Evolutionary conservation across 1,140 invertebrate species (phyloP), one percentile per base, ranked within the genome.

Genomic region (Aphis craccivora): DNA sequence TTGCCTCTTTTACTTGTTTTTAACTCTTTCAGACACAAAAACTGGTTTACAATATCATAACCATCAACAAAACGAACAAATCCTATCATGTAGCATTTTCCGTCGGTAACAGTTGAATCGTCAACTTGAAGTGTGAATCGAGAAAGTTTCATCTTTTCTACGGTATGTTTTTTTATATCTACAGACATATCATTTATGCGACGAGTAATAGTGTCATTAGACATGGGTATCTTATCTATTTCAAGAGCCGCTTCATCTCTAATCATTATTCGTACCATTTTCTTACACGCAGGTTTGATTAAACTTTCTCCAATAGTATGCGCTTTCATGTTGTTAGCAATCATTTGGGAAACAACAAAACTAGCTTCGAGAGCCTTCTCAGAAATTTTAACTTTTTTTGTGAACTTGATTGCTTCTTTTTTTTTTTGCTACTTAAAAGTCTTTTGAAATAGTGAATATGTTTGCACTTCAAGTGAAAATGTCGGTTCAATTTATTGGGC

Each of bases 291-390:
- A 91, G 95, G 94, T 94, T 95, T 88, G 94, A 95, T 95, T 93
- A 95, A 93, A 89, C 95, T 91, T 93, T 95, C 95, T 94, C 94
- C 95, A 94, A 95, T 95, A 91, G 94, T 95, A 94, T 95, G 94
- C 91, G 94, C 35, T 94, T 95, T 95, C 94, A 94, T 95, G 94
- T 93, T 94, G 94, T 95, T 95, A 84, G 95, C 94, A 43, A 95
- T 94, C 91, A 94, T 93, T 88, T 94, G 94, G 84, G 94, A 93
- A 55, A 95, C 94, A 88, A 94, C 93, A 94, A 94, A 95, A 91
- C 94, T 94, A 89, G 94, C 94, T 94, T 94, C 93, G 90, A 94
- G 94, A 93, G 94, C 94, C 93, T 94, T 94, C 89, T 93, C 90
- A 35, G 86, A 88, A 51, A 51, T 5, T 88, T 88, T 51, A 30